These are phyloP conservation scores for Rhagophthalmus giganteus DNA, from an alignment of 2,888 invertebrate species.

Conservation along the genomic window DNA sequence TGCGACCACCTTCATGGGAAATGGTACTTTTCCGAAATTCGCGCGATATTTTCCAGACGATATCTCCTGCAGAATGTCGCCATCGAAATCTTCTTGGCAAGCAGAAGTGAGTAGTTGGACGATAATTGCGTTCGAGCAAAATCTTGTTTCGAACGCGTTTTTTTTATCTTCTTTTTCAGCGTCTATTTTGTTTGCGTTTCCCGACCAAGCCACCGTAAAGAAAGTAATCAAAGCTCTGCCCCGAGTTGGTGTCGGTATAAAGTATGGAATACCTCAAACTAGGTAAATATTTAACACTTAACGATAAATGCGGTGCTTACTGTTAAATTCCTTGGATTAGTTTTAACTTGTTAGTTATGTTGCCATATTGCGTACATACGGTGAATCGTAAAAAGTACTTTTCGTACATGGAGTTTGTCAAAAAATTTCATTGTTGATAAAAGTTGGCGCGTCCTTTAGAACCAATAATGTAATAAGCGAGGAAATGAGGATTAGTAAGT, in stretches of 20 bases:
- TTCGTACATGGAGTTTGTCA: too few relatives aligned
- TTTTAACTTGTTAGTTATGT: too few relatives aligned
- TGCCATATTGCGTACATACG: too few relatives aligned
- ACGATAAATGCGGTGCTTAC: too few relatives aligned
- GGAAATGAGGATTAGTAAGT: too few relatives aligned
- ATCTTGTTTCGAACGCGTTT: too few relatives aligned
- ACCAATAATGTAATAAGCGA: too few relatives aligned
- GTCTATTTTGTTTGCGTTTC: constrained; percentile 98
- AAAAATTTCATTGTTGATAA: too few relatives aligned
- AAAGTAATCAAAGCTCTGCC: constrained; percentile 98
- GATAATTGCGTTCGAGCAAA: constrained; percentile 2
- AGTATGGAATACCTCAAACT: constrained; percentile 98
- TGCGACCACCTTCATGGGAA: constrained; percentile 98
- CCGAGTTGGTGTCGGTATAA: constrained; percentile 97
- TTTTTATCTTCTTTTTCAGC: constrained; percentile 64
- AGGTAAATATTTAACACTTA: constrained; percentile 62
- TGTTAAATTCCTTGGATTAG: too few relatives aligned
- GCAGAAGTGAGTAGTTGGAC: constrained; percentile 89
- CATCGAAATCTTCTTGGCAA: constrained; percentile 97
- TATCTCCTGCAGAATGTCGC: constrained; percentile 97
- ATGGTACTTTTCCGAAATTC: constrained; percentile 99
- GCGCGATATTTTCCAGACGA: constrained; percentile 96
- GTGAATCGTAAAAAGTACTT: too few relatives aligned
- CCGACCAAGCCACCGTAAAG: constrained; percentile 95
- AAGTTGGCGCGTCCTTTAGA: too few relatives aligned